Base-by-base conservation (phyloP, 2,797 vertebrate genomes). In the Leptoclinus maculatus region DNA sequence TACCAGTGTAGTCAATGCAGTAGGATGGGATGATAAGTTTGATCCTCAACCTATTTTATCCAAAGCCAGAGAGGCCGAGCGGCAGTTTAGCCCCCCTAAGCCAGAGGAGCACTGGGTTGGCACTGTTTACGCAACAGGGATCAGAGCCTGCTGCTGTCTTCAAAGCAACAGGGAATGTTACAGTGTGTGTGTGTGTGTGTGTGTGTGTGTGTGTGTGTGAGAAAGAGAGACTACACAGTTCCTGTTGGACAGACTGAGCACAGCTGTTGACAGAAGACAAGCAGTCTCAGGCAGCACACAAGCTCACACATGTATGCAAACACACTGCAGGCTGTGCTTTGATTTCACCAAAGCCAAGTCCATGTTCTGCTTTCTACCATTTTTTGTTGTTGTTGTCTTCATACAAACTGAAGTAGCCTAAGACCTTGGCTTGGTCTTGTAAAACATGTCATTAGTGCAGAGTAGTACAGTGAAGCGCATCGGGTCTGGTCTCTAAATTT, bases 251-350 rank as follows among this genome's bases (percentile, higher is more conserved):
- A 85, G 83, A 85, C 89, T 76, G 77, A 79, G 83, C 85, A 86
- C 92, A 93, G 91, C 92, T 94, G 90, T 89, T 92, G 84, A 90
- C 90, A 90, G 87, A 86, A 83, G 86, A 92, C 87, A 76, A 89
- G 86, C 78, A 83, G 87, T 86, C 71, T 85, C 57, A 60, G 80
- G 83, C 84, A 71, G 71, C 53, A 59, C 79, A 88, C 89, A 86
- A 76, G 83, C 87, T 82, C 78, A 82, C 83, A 89, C 87, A 83
- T 85, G 83, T 81, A 85, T 71, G 56, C 82, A 88, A 83, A 89
- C 84, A 85, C 41, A 78, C 76, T 59, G 64, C 73, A 68, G 77
- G 66, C 70, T 59, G 51, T 13, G 76, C 86, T 91, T 88, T 91
- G 76, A 89, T 89, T 92, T 23, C 14, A 60, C 56, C 72, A 79